Evolutionary conservation across 2,113 vertebrate species (phyloP).

Genomic region (Thermophis baileyi): DNA sequence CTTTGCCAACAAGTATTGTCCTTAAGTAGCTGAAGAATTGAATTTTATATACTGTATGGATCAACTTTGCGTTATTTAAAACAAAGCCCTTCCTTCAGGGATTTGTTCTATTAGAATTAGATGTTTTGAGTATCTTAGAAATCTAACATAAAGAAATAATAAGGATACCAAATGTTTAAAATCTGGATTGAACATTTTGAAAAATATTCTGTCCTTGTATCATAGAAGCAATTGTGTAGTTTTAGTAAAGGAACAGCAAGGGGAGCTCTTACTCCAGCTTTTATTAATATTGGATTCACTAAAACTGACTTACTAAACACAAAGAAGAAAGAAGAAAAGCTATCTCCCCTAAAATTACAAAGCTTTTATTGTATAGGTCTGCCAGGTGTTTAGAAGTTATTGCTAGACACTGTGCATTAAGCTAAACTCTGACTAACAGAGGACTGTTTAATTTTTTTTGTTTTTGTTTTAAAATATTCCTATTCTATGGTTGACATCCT

Average conservation of each 20-base stretch:
- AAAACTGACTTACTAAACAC: conserved; percentile 53
- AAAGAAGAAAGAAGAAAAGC: conserved; percentile 47
- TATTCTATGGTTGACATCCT: conserved; percentile 81
- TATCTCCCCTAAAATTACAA: conserved; percentile 78
- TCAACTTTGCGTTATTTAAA: not conserved
- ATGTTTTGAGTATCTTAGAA: not conserved
- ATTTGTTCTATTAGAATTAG: not conserved
- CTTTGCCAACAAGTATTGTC: not conserved
- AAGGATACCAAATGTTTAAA: not conserved
- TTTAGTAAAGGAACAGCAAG: conserved; percentile 79
- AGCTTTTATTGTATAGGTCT: conserved; percentile 75
- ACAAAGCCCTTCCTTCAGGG: not conserved
- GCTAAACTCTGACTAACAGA: conserved; percentile 74
- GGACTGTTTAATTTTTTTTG: conserved; percentile 63
- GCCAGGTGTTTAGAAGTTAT: conserved; percentile 77
- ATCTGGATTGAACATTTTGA: conserved; percentile 28
- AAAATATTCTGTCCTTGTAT: conserved; percentile 19
- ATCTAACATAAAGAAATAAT: not conserved
- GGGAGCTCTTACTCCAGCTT: conserved; percentile 95
- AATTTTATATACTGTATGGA: not conserved
- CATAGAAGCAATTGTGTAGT: conserved; percentile 62
- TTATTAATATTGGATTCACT: conserved; percentile 37
- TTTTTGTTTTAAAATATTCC: conserved; percentile 87
- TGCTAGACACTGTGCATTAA: conserved; percentile 75
- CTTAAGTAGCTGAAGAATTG: not conserved